Base-by-base conservation (phyloP, 2,888 invertebrate species). In the Ephialtes manifestator region DNA sequence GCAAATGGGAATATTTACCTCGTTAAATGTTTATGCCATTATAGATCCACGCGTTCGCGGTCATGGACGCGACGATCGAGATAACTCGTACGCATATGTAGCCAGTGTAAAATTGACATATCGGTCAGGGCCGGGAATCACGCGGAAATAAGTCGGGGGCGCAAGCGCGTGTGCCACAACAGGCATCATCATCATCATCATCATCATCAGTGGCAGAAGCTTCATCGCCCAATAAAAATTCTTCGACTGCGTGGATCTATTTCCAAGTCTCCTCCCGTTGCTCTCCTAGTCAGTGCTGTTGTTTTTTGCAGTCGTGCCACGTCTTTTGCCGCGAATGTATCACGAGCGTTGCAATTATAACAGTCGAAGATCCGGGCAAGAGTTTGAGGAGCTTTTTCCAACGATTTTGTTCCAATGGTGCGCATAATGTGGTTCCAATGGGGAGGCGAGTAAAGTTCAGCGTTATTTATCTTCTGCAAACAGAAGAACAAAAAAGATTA, bases 371-470 rank as follows among this genome's bases (percentile, higher is more conserved):
- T 11, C 11, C 58, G 4, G 58, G 4, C 2, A 15, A 18, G 5
- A n/a, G n/a, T 18, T n/a, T 18, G 15, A n/a, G 15, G 18, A 43
- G 2, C n/a, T 20, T 4, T 31, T 65, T 5, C 31, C 4, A n/a
- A 48, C 43, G 28, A 15, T 28, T 20, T 18, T 0, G 10, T 74
- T 35, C 18, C 77, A 68, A 92, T 92, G 91, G 90, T 89, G 51
- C 90, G 89, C 13, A 90, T 91, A 79, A 80, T 88, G 48, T 87
- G 79, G 68, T 86, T 90, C 48, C 89, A 89, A 58, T 90, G 90
- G 90, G 87, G 85, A 90, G 91, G 91, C 90, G 90, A 90, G 91
- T 91, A 67, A 43, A 60, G 4, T n/a, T 15, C 2, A 7, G 31
- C 35, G 31, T 8, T 5, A 1, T 35, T 63, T 55, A n/a, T 60